Percentiles rank a stretch among this genome's conserved stretches.
phyloP scores from a whole-genome alignment of 2,113 vertebrate species.

The Lepidothrix coronata region DNA sequence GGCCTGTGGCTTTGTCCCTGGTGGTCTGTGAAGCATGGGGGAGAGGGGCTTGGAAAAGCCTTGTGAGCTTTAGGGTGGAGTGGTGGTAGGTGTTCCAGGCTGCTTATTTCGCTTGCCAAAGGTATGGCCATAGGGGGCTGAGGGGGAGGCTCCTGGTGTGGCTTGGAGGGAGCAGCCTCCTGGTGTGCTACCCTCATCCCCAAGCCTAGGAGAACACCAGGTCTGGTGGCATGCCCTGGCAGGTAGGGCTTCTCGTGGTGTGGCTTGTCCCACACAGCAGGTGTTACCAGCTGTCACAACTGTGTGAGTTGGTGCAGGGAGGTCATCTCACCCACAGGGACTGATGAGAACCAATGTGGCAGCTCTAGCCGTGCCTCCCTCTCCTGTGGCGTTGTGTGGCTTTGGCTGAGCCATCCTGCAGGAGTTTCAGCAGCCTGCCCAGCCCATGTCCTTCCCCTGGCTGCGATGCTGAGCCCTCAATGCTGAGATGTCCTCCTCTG shows the following conservation, averaged over 20 bases:
- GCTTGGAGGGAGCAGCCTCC: background rate
- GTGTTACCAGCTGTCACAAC: background rate
- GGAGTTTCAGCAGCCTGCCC: background rate
- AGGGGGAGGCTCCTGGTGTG: background rate
- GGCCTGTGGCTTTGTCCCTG: background rate
- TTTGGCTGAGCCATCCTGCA: background rate
- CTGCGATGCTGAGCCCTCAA: background rate
- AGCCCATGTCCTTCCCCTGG: background rate
- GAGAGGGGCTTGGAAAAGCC: background rate
- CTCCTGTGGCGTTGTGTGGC: fast-evolving
- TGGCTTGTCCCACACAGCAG: background rate
- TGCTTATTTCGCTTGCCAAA: background rate
- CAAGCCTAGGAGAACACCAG: background rate
- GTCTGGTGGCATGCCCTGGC: background rate
- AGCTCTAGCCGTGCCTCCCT: background rate
- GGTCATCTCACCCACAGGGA: background rate
- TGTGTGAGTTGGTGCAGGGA: background rate
- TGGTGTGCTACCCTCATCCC: background rate
- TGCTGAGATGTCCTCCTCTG: background rate
- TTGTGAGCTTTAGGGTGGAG: background rate
- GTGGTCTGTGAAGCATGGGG: background rate
- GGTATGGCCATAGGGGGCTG: background rate
- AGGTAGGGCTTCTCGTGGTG: background rate
- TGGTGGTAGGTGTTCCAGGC: background rate
- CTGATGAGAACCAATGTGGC: fast-evolving